phyloP scores from a whole-genome alignment of 2,113 vertebrate genomes.

The Melanerpes formicivorus region DNA sequence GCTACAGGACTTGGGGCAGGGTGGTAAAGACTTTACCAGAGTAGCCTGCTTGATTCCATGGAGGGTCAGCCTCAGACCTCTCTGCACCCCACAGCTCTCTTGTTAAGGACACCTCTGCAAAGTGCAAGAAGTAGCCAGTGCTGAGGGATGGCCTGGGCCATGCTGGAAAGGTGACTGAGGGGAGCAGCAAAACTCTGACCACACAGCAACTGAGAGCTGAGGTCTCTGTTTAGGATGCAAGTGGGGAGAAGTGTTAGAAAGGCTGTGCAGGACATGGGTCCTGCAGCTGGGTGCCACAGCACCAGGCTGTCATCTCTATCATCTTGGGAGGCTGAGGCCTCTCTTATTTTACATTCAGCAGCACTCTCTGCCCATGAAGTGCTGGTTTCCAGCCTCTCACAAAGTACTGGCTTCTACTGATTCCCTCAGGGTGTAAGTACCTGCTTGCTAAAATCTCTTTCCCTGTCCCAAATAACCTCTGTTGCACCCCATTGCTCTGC shows the following conservation, averaged over 20 bases:
- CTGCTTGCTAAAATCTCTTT: neutral
- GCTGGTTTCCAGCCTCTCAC: neutral
- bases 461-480: neutral
- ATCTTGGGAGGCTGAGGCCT: neutral
- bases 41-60: neutral
- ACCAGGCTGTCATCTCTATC: neutral
- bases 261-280: neutral
- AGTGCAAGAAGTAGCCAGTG: fast-evolving
- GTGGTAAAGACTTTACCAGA: neutral
- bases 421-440: neutral
- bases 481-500: neutral
- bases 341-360: neutral
- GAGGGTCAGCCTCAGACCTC: neutral
- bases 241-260: neutral
- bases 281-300: neutral
- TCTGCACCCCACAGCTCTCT: fast-evolving
- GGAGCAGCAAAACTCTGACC: neutral
- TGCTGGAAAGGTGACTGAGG: neutral
- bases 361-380: neutral
- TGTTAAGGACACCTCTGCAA: neutral
- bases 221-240: neutral
- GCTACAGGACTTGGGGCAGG: fast-evolving
- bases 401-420: neutral
- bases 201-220: neutral
- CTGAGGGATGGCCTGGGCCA: neutral